These are phyloP conservation scores for Psittacula derbiana DNA, from an alignment of 2,797 vertebrate species.

Conservation along the genomic window DNA sequence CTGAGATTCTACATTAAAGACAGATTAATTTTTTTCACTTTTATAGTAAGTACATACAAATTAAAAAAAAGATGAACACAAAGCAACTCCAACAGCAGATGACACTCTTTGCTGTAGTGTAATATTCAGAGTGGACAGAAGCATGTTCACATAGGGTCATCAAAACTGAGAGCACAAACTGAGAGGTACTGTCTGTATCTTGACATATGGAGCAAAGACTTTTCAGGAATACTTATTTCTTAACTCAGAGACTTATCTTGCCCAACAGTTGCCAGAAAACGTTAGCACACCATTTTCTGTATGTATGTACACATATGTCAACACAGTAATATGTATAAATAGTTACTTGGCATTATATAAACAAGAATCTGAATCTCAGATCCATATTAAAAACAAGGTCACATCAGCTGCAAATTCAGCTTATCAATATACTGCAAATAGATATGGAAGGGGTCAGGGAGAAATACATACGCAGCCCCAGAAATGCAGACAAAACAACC, in stretches of 20 bases:
- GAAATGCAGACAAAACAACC: neutral
- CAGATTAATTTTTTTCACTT: neutral
- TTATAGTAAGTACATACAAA: neutral
- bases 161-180: neutral
- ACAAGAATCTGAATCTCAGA: neutral
- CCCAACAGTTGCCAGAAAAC: neutral
- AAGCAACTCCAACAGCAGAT: neutral
- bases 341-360: neutral
- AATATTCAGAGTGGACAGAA: neutral
- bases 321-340: neutral
- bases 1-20: neutral
- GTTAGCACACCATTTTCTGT: neutral
- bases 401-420: neutral
- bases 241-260: neutral
- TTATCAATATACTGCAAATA: neutral
- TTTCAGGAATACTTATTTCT: neutral
- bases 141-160: neutral
- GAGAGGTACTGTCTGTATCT: neutral
- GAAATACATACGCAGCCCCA: neutral
- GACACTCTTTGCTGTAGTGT: neutral
- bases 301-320: neutral
- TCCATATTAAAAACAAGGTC: neutral
- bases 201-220: neutral
- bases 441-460: neutral
- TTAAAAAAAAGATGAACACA: neutral